These are phyloP conservation scores for Salvator merianae DNA, from an alignment of 2,113 vertebrate species.

Conservation along the genomic window DNA sequence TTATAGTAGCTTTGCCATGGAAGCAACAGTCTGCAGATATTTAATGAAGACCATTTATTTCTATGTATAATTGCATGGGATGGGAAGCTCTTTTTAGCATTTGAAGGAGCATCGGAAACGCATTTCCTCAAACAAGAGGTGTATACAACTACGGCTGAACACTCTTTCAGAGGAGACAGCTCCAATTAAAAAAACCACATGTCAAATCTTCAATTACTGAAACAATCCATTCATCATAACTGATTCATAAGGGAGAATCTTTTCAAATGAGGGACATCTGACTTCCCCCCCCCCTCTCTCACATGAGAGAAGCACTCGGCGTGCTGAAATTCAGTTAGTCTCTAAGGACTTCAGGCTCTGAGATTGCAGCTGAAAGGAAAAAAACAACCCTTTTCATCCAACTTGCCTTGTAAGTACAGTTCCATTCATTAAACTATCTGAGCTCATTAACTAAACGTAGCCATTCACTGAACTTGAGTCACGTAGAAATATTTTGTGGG, in stretches of 20 bases:
- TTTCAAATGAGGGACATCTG: neutral
- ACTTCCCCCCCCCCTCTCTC: neutral
- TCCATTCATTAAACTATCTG: neutral
- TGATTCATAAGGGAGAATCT: neutral
- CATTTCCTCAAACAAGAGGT: neutral
- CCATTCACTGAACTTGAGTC: neutral
- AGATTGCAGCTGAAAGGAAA: neutral
- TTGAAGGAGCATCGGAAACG: neutral
- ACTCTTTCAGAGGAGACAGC: neutral
- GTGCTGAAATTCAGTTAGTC: neutral
- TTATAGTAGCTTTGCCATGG: neutral
- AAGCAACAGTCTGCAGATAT: neutral
- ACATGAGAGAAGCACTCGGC: neutral
- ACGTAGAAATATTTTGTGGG: neutral
- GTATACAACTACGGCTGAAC: neutral
- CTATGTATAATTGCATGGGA: neutral
- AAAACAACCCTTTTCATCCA: neutral
- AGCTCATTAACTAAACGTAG: conserved; percentile 18
- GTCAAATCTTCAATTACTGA: conserved; percentile 2
- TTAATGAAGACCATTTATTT: neutral
- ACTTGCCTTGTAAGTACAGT: neutral
- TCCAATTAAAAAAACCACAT: conserved; percentile 1
- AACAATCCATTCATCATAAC: neutral
- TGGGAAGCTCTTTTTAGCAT: too few species aligned
- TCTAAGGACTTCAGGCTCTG: too few species aligned